These are phyloP conservation scores for Mythimna albipuncta DNA, from an alignment of 2,888 invertebrate genomes.

Conservation along the genomic window DNA sequence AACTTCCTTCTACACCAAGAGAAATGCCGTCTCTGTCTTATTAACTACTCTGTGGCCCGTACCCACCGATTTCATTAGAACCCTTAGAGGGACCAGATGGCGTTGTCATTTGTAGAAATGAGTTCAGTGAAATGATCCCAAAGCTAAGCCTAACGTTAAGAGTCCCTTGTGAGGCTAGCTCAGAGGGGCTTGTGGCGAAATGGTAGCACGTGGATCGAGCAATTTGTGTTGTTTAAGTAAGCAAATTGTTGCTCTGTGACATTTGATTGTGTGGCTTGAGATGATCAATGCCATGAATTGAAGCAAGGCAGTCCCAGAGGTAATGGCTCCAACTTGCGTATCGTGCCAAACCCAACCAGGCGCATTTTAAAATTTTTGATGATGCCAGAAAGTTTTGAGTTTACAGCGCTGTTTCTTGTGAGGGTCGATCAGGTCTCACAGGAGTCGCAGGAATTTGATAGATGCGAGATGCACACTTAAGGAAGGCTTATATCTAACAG, in stretches of 20 bases:
- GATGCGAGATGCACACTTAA: too few species aligned
- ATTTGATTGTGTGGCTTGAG: background rate
- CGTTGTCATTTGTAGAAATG: slow-evolving; percentile 55
- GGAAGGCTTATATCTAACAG: too few species aligned
- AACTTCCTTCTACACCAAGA: background rate
- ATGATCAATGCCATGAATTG: too few species aligned
- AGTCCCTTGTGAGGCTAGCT: slow-evolving; percentile 40
- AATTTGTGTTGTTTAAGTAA: slow-evolving; percentile 8
- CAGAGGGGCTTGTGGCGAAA: slow-evolving; percentile 16
- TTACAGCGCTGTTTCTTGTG: too few species aligned
- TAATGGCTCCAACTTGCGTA: too few species aligned
- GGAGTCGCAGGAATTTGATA: too few species aligned
- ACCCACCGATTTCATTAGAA: slow-evolving; percentile 57
- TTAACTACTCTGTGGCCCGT: slow-evolving; percentile 37
- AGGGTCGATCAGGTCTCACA: too few species aligned
- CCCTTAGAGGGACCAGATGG: slow-evolving; percentile 51
- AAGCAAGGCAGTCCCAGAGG: too few species aligned
- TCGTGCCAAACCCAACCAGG: too few species aligned
- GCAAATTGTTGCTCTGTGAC: slow-evolving; percentile 1
- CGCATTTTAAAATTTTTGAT: too few species aligned
- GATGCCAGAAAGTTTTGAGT: too few species aligned
- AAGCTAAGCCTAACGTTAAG: slow-evolving; percentile 39
- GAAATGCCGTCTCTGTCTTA: slow-evolving; percentile 19
- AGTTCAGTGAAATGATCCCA: slow-evolving; percentile 49
- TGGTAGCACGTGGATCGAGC: slow-evolving; percentile 8